Conservation (phyloP, 1,140 invertebrate species). For the Homarus americanus region DNA sequence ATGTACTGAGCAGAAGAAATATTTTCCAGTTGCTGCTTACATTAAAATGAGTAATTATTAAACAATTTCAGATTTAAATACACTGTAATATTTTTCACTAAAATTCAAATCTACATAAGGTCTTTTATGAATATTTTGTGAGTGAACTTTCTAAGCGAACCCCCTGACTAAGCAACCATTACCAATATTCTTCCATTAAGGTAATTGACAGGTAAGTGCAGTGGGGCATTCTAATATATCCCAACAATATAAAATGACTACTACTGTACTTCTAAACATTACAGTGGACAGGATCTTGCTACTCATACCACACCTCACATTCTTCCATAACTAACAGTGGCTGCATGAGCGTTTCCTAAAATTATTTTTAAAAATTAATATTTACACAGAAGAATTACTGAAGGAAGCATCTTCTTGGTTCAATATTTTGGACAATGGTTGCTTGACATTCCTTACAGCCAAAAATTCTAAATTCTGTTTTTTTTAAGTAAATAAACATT, state of each 20-base stretch:
- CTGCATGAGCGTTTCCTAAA: neutral
- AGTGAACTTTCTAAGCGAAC: neutral
- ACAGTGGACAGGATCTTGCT: no score
- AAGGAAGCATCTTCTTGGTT: neutral
- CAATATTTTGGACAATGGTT: neutral
- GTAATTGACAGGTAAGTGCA: neutral
- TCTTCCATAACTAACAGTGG: no score
- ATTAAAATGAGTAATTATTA: neutral
- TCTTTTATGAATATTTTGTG: neutral
- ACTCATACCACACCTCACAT: no score
- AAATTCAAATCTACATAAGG: neutral
- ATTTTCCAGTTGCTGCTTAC: neutral
- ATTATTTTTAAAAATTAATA: no score
- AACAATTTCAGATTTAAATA: neutral
- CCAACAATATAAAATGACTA: no score
- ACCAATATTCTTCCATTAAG: neutral
- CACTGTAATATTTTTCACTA: neutral
- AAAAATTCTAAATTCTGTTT: neutral
- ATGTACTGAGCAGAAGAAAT: slow-evolving; percentile 1
- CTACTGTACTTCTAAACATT: no score
- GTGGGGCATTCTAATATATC: no score
- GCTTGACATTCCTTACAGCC: no score
- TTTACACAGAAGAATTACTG: no score
- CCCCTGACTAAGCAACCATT: neutral
- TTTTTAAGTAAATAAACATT: neutral